phyloP scores from a whole-genome alignment of 2,888 invertebrate genomes.

The Leptura quadrifasciata region DNA sequence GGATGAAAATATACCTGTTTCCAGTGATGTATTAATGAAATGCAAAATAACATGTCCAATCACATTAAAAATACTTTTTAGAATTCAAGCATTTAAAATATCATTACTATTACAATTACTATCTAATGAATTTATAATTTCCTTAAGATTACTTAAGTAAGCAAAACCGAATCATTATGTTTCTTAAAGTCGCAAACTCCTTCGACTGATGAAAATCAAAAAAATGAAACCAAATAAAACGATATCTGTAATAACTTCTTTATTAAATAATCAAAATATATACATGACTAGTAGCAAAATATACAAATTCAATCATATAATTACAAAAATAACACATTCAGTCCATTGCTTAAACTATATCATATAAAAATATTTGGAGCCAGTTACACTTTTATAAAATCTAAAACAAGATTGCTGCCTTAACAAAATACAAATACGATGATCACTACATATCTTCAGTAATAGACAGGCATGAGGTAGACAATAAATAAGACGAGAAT shows the following conservation, averaged over 20 bases:
- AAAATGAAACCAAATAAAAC: conserved; percentile 12
- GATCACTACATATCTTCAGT: conserved; percentile 3
- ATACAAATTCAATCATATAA: conserved; percentile 51
- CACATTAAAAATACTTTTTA: no score
- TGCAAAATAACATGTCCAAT: no score
- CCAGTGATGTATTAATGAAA: no score
- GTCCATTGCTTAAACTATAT: conserved; percentile 28
- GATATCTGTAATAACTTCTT: conserved; percentile 9
- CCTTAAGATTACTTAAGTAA: no score
- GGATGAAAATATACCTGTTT: no score
- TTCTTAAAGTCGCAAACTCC: no score
- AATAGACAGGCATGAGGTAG: conserved; percentile 23
- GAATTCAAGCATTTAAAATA: no score
- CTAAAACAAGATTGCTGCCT: conserved; percentile 19
- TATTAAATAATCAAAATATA: conserved; percentile 48
- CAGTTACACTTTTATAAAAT: neutral
- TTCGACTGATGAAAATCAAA: no score
- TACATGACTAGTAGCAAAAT: conserved; percentile 63
- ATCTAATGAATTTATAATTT: no score
- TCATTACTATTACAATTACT: no score
- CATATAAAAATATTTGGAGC: conserved; percentile 16
- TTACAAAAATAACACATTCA: conserved; percentile 36
- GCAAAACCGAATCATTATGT: no score
- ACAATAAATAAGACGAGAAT: neutral
- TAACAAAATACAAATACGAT: neutral